Evolutionary conservation across 2,797 vertebrate genomes (phyloP).

Genomic region (Falco novaeseelandiae): DNA sequence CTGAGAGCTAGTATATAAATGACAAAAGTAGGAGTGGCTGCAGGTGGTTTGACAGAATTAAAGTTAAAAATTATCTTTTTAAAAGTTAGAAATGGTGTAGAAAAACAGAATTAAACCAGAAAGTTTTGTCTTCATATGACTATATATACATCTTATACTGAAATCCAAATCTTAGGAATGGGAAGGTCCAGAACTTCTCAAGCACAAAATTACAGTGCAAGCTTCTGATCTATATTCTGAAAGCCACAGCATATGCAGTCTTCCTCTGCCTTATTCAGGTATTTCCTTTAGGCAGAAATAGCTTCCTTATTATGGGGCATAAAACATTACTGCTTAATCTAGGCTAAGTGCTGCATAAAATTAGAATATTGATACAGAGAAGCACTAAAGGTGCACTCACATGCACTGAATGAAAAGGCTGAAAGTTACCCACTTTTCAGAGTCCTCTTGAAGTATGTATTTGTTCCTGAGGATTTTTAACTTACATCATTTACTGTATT

Average conservation of each 20-base stretch:
- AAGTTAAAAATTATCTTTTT: neutral
- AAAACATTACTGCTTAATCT: neutral
- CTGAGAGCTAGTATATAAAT: neutral
- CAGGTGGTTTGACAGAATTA: neutral
- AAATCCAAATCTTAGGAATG: neutral
- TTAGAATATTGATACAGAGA: neutral
- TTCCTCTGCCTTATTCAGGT: neutral
- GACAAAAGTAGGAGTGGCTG: neutral
- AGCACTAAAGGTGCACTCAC: neutral
- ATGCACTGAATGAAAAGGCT: neutral
- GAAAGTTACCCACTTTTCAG: neutral
- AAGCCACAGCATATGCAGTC: neutral
- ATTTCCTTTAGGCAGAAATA: slow-evolving; percentile 8
- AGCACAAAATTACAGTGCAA: neutral
- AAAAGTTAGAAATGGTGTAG: neutral
- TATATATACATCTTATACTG: neutral
- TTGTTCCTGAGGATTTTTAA: neutral
- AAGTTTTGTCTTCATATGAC: neutral
- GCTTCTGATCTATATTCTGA: neutral
- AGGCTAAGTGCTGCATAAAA: neutral
- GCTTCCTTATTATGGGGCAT: neutral
- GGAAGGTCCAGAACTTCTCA: neutral
- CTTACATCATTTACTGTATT: neutral
- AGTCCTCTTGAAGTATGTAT: neutral
- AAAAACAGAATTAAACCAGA: neutral